A percentile compares a stretch with the other conserved stretches of the same genome.
These are phyloP conservation scores for Hirtodrosophila alboralis DNA, from an alignment of 2,888 invertebrate species.

Conservation along the genomic window DNA sequence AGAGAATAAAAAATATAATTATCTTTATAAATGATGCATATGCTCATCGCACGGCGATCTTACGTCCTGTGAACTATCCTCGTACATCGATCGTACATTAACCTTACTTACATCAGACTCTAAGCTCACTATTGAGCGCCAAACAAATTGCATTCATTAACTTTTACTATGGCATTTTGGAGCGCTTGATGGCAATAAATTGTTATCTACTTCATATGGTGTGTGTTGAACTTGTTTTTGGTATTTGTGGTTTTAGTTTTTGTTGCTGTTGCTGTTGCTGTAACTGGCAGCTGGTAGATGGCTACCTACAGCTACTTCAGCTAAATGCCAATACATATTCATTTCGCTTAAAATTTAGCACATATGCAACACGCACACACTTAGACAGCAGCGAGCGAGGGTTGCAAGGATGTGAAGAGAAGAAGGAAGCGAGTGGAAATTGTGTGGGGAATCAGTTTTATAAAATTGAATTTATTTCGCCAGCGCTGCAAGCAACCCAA, in stretches of 20 bases:
- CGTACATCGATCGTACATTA: conserved; percentile 1
- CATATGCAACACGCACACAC: conserved; percentile 70
- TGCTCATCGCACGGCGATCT: conserved; percentile 15
- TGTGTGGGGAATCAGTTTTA: conserved; percentile 79
- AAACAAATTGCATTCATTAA: conserved; percentile 78
- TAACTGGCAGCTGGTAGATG: conserved; percentile 36
- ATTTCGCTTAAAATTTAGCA: conserved; percentile 74
- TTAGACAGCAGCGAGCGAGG: conserved; percentile 20
- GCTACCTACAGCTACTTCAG: conserved; percentile 69
- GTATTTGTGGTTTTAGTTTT: conserved; percentile 25
- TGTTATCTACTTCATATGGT: conserved; percentile 66
- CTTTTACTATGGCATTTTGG: conserved; percentile 77
- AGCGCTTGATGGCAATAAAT: conserved; percentile 71
- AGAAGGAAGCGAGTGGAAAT: conserved; percentile 49
- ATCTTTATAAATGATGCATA: too few relatives aligned
- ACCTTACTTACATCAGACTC: conserved; percentile 15
- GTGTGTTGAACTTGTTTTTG: conserved; percentile 11
- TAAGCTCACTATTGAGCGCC: conserved; percentile 28
- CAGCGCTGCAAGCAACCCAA: conserved; percentile 61
- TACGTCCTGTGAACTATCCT: conserved; percentile 5
- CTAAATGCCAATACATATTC: conserved; percentile 78
- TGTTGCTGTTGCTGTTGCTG: conserved; percentile 34
- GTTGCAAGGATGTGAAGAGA: conserved; percentile 5
- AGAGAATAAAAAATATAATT: too few relatives aligned
- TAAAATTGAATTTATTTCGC: conserved; percentile 78